These are phyloP conservation scores for Microctonus hyperodae DNA, from an alignment of 2,888 invertebrate genomes.

Conservation along the genomic window DNA sequence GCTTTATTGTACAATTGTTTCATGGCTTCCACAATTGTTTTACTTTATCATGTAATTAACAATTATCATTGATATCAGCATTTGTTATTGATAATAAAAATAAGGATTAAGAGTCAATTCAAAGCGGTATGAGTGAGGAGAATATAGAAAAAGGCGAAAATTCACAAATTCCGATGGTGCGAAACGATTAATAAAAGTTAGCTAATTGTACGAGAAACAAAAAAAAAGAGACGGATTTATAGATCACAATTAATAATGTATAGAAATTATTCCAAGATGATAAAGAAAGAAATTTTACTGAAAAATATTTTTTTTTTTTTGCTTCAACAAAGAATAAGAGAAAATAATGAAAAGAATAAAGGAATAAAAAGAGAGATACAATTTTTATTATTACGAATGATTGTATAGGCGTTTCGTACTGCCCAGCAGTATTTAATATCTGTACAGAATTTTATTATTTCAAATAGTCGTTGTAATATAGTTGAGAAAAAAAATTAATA, in stretches of 20 bases:
- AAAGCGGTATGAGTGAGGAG: not conserved
- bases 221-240: conserved; percentile 21
- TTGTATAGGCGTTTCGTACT: conserved; percentile 41
- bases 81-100: not conserved
- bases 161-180: conserved; percentile 52
- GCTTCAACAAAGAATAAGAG: conserved; percentile 20
- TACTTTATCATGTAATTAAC: not conserved
- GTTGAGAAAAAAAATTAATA: conserved; percentile 24
- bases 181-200: conserved; percentile 40
- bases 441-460: conserved; percentile 41
- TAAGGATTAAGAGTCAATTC: not conserved
- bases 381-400: conserved; percentile 33
- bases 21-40: not conserved
- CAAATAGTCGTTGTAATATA: conserved; percentile 39
- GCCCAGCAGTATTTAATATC: conserved; percentile 44
- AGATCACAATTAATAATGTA: conserved; percentile 35
- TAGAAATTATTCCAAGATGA: conserved; percentile 32
- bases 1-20: not conserved
- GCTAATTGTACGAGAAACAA: conserved; percentile 23
- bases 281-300: conserved; percentile 28
- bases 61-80: too few relatives aligned
- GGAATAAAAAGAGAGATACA: conserved; percentile 18
- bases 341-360: conserved; percentile 14
- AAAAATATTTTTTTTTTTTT: conserved; percentile 13
- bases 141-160: not conserved